Percentiles rank a stretch among this genome's conserved stretches.
Evolutionary conservation across 2,113 vertebrate species (phyloP).

Genomic region (Coreoperca whiteheadi): DNA sequence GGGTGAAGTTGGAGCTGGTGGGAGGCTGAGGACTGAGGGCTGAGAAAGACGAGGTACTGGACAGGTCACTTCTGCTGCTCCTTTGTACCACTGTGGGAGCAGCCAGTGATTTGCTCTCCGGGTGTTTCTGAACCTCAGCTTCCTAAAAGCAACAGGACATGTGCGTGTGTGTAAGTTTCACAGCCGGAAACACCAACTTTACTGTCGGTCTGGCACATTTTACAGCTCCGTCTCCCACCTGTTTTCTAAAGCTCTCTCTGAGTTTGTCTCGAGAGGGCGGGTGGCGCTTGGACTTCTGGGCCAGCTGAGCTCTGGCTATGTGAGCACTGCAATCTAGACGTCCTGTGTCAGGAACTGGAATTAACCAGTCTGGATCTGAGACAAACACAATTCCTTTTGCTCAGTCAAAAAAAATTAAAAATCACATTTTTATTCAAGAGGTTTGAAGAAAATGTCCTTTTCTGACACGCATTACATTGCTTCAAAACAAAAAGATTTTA

Average conservation of each 20-base stretch:
- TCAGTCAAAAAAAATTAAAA: conserved; percentile 1
- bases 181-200: neutral
- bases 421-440: neutral
- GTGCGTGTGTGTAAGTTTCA: neutral
- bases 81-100: conserved; percentile 40
- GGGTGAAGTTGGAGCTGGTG: conserved; percentile 78
- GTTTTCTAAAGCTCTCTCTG: conserved; percentile 83
- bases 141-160: conserved; percentile 65
- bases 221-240: conserved; percentile 41
- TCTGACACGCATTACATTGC: neutral
- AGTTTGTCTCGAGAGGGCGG: conserved; percentile 91
- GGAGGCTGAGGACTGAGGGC: conserved; percentile 75
- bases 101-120: conserved; percentile 72
- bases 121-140: conserved; percentile 55
- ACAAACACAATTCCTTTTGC: neutral
- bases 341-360: conserved; percentile 85
- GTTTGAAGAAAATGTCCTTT: neutral
- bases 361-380: conserved; percentile 72
- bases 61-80: conserved; percentile 79
- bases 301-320: conserved; percentile 90
- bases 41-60: conserved; percentile 81
- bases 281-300: conserved; percentile 90
- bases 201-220: neutral
- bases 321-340: conserved; percentile 91
- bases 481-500: neutral